Evolutionary conservation across 2,888 invertebrate species (phyloP).

Genomic region (Pollenia labialis): DNA sequence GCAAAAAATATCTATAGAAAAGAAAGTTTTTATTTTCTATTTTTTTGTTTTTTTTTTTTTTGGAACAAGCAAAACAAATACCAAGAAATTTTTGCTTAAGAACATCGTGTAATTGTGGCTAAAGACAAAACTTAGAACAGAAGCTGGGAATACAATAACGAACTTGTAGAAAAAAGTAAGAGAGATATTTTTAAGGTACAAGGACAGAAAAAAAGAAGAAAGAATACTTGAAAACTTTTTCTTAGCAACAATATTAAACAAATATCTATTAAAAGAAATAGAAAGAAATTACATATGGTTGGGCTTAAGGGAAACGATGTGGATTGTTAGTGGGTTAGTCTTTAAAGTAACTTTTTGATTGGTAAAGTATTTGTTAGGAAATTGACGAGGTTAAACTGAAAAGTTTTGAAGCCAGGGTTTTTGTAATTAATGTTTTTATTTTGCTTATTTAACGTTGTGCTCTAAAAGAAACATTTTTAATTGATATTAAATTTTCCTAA

Average conservation of each 20-base stretch:
- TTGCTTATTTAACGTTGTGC: too few species aligned
- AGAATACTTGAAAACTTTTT: constrained; percentile 63
- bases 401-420: too few species aligned
- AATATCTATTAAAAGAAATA: constrained; percentile 71
- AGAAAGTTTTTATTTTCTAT: constrained; percentile 33
- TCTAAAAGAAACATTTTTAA: too few species aligned
- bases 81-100: constrained; percentile 60
- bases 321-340: constrained; percentile 1
- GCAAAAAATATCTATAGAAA: constrained; percentile 31
- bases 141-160: constrained; percentile 7
- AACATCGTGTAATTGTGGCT: constrained; percentile 75
- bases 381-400: too few species aligned
- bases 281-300: constrained; percentile 35
- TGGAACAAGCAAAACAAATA: constrained; percentile 49
- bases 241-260: constrained; percentile 66
- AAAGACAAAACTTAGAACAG: constrained; percentile 60
- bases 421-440: too few species aligned
- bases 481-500: background rate
- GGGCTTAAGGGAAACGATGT: background rate
- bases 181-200: constrained; percentile 52
- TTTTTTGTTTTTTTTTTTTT: background rate
- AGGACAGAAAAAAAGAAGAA: constrained; percentile 48
- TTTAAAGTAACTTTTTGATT: constrained; percentile 23
- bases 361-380: background rate
- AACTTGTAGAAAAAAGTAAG: background rate